A percentile compares a stretch with the other conserved stretches of the same genome.
phyloP scores from a whole-genome alignment of 2,113 vertebrate species.

The Bubo blakistoni region DNA sequence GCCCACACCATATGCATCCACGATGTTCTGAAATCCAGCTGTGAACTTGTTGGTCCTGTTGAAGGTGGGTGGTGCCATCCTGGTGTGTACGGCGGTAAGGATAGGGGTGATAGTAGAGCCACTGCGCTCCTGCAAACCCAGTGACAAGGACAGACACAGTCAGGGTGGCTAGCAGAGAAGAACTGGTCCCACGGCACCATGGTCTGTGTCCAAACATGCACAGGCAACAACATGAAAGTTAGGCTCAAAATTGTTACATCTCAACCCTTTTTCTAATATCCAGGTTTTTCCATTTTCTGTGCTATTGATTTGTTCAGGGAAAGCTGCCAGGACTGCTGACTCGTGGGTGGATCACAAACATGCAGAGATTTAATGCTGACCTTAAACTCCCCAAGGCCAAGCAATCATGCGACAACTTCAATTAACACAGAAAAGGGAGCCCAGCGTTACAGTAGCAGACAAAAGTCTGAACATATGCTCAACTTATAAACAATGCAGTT shows the following conservation, averaged over 20 bases:
- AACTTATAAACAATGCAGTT: not conserved
- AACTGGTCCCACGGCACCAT: accelerated
- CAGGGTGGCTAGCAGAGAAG: not conserved
- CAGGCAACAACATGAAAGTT: not conserved
- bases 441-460: not conserved
- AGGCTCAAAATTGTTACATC: not conserved
- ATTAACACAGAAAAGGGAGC: not conserved
- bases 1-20: constrained; percentile 93
- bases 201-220: not conserved
- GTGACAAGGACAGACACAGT: not conserved
- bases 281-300: not conserved
- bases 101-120: constrained; percentile 92
- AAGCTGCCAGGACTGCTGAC: not conserved
- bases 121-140: constrained; percentile 81
- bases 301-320: not conserved
- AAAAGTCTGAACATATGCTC: not conserved
- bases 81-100: constrained; percentile 88
- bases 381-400: not conserved
- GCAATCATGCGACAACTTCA: not conserved
- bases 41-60: constrained; percentile 98
- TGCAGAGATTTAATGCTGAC: not conserved
- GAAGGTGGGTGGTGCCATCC: constrained; percentile 91
- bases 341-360: not conserved
- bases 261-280: not conserved
- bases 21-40: constrained; percentile 94